phyloP scores from a whole-genome alignment of 92 coral and sea anemone species.

The Parazoanthus atlanticus region DNA sequence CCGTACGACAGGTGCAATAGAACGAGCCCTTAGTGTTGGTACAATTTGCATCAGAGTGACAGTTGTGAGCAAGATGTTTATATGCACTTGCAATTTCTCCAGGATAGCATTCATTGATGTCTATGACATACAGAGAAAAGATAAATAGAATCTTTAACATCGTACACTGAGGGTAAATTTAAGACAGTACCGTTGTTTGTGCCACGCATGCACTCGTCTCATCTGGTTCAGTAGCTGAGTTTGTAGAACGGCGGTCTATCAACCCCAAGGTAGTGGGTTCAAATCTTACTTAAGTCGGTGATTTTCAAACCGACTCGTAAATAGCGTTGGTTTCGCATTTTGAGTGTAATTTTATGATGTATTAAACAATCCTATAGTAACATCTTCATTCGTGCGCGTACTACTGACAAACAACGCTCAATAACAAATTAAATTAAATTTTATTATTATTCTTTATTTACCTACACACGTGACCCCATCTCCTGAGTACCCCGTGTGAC shows the following conservation, averaged over 20 bases:
- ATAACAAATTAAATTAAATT: too few species aligned
- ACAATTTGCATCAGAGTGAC: constrained; percentile 82
- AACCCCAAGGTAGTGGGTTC: too few species aligned
- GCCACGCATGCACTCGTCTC: too few species aligned
- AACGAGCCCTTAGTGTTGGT: constrained; percentile 90
- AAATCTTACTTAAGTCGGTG: not conserved
- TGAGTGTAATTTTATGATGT: too few species aligned
- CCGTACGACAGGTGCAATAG: constrained; percentile 83
- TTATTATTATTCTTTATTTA: constrained; percentile 14
- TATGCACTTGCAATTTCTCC: constrained; percentile 47
- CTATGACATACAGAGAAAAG: not conserved
- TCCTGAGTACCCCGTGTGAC: constrained; percentile 81
- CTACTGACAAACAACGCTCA: not conserved
- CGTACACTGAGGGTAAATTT: too few species aligned
- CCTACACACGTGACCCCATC: constrained; percentile 82
- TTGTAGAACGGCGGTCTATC: too few species aligned
- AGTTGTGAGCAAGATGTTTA: constrained; percentile 73
- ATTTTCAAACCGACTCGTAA: not conserved
- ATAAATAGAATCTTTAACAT: too few species aligned
- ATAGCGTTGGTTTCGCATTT: not conserved
- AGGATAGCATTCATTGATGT: constrained; percentile 63
- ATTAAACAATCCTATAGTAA: too few species aligned
- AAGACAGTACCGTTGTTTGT: too few species aligned
- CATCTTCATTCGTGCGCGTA: too few species aligned
- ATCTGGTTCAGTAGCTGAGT: too few species aligned